These are phyloP conservation scores for Rhegmatorhina hoffmannsi DNA, from an alignment of 2,113 vertebrate genomes.

Conservation along the genomic window DNA sequence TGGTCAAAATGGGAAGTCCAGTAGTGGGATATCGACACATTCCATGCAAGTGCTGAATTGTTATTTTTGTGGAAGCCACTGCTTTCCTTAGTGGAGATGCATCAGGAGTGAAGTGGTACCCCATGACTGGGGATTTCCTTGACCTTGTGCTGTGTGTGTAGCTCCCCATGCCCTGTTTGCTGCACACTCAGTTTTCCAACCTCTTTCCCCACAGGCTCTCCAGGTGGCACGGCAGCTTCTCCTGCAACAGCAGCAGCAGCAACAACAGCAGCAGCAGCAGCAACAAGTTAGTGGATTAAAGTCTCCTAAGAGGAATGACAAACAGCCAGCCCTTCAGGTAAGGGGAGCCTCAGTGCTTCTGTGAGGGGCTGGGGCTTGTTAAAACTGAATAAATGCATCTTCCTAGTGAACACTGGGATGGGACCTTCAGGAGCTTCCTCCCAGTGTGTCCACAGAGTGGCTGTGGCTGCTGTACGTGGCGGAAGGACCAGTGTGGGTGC, in stretches of 20 bases:
- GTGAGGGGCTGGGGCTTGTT: not conserved
- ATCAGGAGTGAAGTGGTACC: not conserved
- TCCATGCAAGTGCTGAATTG: not conserved
- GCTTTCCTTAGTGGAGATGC: not conserved
- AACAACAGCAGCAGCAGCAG: constrained; percentile 79
- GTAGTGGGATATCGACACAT: fast-evolving
- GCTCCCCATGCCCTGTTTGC: not conserved
- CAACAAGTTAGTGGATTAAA: constrained; percentile 86
- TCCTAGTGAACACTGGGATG: not conserved
- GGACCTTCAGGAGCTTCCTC: not conserved
- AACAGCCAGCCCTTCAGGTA: constrained; percentile 92
- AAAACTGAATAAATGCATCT: not conserved
- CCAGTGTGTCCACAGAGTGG: not conserved
- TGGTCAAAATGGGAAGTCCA: not conserved
- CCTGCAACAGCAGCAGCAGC: constrained; percentile 84
- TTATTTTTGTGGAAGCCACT: not conserved
- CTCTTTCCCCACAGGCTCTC: constrained; percentile 83
- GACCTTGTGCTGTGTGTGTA: not conserved
- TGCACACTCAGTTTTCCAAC: constrained; percentile 36
- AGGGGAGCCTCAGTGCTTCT: not conserved
- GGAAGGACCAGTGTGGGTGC: not conserved
- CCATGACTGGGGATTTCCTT: not conserved
- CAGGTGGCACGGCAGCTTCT: constrained; percentile 95
- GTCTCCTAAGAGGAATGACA: constrained; percentile 92
- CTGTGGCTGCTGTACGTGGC: not conserved